Conservation (phyloP, 2,888 invertebrate genomes). For the Dorcus hopei region DNA sequence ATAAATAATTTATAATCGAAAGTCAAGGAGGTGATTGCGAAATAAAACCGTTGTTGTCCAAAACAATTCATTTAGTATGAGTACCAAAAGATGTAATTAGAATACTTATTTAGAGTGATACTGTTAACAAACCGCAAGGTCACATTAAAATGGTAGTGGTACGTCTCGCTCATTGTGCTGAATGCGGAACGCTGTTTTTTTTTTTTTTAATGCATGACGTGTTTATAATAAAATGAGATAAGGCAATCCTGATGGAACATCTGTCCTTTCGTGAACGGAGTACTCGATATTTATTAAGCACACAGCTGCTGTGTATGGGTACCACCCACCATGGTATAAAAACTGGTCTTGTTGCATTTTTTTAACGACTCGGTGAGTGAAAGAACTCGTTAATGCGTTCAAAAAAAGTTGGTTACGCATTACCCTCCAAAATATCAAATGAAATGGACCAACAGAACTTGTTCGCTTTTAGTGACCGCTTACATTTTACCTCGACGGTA, state of each 20-base stretch:
- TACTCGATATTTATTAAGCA: constrained; percentile 21
- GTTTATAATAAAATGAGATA: constrained; percentile 1
- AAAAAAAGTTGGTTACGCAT: not conserved
- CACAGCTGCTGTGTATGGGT: constrained; percentile 15
- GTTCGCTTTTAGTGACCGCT: not conserved
- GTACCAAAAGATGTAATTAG: too few species aligned
- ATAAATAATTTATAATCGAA: too few species aligned
- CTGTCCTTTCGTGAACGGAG: constrained; percentile 19
- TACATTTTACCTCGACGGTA: not conserved
- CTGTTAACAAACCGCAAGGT: too few species aligned
- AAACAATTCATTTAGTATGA: too few species aligned
- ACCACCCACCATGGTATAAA: constrained; percentile 23
- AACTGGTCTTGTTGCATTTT: constrained; percentile 20
- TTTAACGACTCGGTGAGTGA: constrained; percentile 5
- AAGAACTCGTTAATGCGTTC: constrained; percentile 3
- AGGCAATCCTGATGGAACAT: constrained; percentile 17
- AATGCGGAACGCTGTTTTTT: not conserved
- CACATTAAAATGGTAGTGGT: too few species aligned
- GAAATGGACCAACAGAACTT: not conserved
- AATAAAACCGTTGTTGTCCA: too few species aligned
- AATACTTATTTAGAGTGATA: too few species aligned
- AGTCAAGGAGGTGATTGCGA: too few species aligned
- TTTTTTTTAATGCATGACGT: constrained; percentile 2
- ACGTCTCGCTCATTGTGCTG: too few species aligned
- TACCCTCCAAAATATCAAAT: not conserved